Conservation (phyloP, 2,113 vertebrate genomes). For the Alligator mississippiensis region DNA sequence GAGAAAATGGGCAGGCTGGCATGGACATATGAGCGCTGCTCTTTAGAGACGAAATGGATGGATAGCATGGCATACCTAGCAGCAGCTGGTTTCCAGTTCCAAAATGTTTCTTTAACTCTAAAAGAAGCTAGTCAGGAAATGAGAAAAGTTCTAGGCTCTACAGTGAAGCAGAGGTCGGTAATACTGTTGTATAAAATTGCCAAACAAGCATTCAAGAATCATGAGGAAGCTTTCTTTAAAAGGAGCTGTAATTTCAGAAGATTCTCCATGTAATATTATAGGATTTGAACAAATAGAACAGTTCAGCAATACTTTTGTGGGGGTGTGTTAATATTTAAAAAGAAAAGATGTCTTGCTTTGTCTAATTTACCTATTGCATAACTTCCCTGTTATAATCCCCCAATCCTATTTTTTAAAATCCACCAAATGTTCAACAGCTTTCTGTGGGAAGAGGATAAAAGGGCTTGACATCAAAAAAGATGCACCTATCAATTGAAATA, state of each 20-base stretch:
- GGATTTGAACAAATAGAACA: no score
- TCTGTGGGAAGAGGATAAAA: no score
- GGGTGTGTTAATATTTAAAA: no score
- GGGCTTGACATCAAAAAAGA: no score
- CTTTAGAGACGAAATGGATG: background rate
- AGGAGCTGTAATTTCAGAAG: background rate
- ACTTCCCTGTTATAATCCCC: no score
- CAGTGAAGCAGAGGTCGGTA: background rate
- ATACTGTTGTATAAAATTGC: background rate
- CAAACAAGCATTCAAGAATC: background rate
- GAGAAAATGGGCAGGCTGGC: rapidly evolving
- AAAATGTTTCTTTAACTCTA: background rate
- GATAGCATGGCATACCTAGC: background rate
- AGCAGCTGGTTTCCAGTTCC: background rate
- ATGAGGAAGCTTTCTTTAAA: background rate
- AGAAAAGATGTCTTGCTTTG: no score
- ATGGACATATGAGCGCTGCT: background rate
- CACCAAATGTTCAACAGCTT: no score
- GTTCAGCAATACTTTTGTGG: no score
- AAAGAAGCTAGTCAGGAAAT: background rate
- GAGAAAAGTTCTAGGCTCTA: background rate
- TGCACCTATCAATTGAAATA: no score
- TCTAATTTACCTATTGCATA: no score
- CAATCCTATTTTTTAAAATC: no score
- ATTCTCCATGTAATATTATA: no score